phyloP scores from a whole-genome alignment of 2,113 vertebrate species.

The Apodemus speciosus region DNA sequence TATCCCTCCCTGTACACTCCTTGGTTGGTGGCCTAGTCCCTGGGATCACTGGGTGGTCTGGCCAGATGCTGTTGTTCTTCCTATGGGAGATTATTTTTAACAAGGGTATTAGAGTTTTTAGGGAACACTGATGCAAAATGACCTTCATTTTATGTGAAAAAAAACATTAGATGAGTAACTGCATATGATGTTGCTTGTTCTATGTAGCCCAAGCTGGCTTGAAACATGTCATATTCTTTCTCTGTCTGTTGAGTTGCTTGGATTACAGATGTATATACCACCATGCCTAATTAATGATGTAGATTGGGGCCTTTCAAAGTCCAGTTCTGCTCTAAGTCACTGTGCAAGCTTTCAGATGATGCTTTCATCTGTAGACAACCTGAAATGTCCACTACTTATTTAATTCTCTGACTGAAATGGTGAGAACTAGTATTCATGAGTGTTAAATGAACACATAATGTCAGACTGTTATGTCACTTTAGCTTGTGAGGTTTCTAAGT shows the following conservation, averaged over 20 bases:
- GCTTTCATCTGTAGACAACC: not conserved
- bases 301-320: not conserved
- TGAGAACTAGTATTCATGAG: not conserved
- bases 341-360: conserved; percentile 47
- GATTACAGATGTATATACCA: not conserved
- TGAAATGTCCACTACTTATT: conserved; percentile 36
- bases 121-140: not conserved
- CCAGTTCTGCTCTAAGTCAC: not conserved
- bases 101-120: not conserved
- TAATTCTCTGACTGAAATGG: not conserved
- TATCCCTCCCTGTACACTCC: too few species aligned
- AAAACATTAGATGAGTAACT: too few species aligned
- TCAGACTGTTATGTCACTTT: not conserved
- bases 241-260: not conserved
- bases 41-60: too few species aligned
- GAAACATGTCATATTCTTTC: not conserved
- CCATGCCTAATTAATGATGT: not conserved
- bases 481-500: not conserved
- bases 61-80: too few species aligned
- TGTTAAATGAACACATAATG: not conserved
- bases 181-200: not conserved
- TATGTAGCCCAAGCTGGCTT: not conserved
- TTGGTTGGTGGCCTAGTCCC: too few species aligned
- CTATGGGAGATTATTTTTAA: not conserved
- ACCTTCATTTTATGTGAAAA: not conserved